Evolutionary conservation across 2,888 invertebrate species (phyloP).

Genomic region (Kryphioiulus occultus): DNA sequence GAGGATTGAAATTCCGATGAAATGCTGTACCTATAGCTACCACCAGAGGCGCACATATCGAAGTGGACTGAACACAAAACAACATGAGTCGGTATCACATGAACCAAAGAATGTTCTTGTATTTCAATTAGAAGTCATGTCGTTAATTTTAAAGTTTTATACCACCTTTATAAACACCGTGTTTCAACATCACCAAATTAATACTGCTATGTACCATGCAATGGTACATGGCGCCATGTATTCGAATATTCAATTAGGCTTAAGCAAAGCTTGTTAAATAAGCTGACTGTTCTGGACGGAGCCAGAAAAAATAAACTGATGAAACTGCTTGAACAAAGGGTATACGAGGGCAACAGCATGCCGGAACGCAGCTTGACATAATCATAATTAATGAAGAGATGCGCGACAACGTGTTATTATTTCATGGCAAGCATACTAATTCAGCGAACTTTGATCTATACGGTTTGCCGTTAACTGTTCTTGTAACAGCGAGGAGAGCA

Average conservation of each 20-base stretch:
- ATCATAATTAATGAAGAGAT: conserved; percentile 20
- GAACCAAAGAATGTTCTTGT: too few species aligned
- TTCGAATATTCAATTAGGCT: background rate
- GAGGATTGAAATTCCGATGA: too few species aligned
- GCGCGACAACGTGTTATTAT: conserved; percentile 16
- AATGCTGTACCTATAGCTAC: too few species aligned
- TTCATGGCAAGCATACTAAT: conserved; percentile 17
- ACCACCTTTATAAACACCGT: too few species aligned
- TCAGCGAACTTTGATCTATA: background rate
- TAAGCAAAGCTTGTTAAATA: background rate
- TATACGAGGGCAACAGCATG: conserved; percentile 10
- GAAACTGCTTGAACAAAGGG: background rate
- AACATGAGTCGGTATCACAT: too few species aligned
- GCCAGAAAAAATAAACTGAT: background rate
- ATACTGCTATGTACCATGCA: too few species aligned
- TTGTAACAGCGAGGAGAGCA: background rate
- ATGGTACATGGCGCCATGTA: too few species aligned
- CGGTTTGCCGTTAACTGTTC: background rate
- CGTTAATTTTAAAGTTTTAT: too few species aligned
- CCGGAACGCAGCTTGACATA: background rate
- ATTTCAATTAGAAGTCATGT: too few species aligned
- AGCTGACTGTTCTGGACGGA: background rate
- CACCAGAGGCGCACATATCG: too few species aligned
- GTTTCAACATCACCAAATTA: too few species aligned
- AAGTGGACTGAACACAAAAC: too few species aligned